Evolutionary conservation across 2,888 invertebrate genomes (phyloP).

Genomic region (Acrobasis consociella): DNA sequence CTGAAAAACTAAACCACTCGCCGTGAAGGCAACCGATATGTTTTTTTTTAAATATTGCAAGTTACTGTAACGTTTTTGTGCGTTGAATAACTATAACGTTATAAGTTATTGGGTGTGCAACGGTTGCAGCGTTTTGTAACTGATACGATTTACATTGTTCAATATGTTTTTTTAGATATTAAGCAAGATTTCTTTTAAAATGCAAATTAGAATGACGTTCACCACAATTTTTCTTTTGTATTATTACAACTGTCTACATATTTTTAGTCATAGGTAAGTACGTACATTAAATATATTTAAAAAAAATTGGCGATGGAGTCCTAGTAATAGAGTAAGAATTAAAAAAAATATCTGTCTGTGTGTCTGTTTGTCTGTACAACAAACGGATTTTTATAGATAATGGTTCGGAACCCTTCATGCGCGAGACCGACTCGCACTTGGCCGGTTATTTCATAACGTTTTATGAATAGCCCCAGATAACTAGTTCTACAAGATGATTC

Average conservation of each 20-base stretch:
- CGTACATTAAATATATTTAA: too few relatives aligned
- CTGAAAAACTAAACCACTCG: slow-evolving; percentile 30
- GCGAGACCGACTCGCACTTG: too few relatives aligned
- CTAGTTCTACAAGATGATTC: too few relatives aligned
- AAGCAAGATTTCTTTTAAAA: background rate
- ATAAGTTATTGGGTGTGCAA: slow-evolving; percentile 8
- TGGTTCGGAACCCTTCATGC: too few relatives aligned
- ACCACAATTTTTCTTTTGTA: background rate
- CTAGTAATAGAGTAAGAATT: too few relatives aligned
- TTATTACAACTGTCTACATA: background rate
- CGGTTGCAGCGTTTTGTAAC: slow-evolving; percentile 10
- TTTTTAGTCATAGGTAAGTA: too few relatives aligned
- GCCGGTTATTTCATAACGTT: too few relatives aligned
- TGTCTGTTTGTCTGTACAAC: too few relatives aligned
- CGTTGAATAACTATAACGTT: slow-evolving; percentile 1
- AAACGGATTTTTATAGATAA: too few relatives aligned
- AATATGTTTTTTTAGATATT: background rate
- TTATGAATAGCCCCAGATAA: too few relatives aligned
- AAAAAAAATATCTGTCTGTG: too few relatives aligned
- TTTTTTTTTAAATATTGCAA: background rate
- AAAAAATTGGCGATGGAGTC: too few relatives aligned
- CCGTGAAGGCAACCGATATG: slow-evolving; percentile 40
- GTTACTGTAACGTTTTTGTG: slow-evolving; percentile 2
- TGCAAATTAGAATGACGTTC: slow-evolving; percentile 6
- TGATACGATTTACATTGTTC: background rate